Evolutionary conservation across 2,113 vertebrate genomes (phyloP), one percentile per base, ranked within the genome.

Genomic region (Sylvilagus bachmani): DNA sequence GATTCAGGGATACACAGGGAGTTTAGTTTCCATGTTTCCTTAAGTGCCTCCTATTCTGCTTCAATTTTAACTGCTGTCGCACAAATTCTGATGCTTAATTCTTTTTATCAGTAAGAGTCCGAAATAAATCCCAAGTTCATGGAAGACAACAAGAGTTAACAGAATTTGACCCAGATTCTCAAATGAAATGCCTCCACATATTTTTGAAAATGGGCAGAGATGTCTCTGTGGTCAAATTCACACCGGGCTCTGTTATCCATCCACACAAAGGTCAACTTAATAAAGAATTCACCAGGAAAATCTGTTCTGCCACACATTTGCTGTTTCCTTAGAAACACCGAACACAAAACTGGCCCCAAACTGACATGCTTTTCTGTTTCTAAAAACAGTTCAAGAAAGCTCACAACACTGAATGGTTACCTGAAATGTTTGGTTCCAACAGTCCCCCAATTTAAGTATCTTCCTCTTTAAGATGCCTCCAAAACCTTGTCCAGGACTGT

Each of bases 241-340:
- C 90, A 83, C 38, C 44, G 71, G 8, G n/a, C 16, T 86, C 38
- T 17, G 9, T 36, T 55, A 73, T 36, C 16, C 24, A 92, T 38
- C 27, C 55, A 58, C 6, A 64, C 33, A 73, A 80, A 44, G 61
- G 83, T 86, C 86, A 91, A 53, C 24, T n/a, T 87, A 64, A 83
- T 88, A 61, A 84, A 80, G 49, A 95, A 87, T 64, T n/a, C 44
- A 70, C 55, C 61, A 3, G 17, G 27, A 5, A 53, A 94, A 14
- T 62, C 80, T 87, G 10, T 74, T 70, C 78, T 93, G 61, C 36
- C n/a, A 94, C 62, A 91, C 69, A 83, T 53, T 21, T 91, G 67
- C 90, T 53, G 29, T 91, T 95, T 95, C 93, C 74, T 71, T 95
- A 24, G 27, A 64, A 96, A 93, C 22, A 78, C 71, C 61, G 94